A percentile compares a stretch with the other conserved stretches of the same genome.
Evolutionary conservation across 2,888 invertebrate species (phyloP).

Genomic region (Drosophila tripunctata): DNA sequence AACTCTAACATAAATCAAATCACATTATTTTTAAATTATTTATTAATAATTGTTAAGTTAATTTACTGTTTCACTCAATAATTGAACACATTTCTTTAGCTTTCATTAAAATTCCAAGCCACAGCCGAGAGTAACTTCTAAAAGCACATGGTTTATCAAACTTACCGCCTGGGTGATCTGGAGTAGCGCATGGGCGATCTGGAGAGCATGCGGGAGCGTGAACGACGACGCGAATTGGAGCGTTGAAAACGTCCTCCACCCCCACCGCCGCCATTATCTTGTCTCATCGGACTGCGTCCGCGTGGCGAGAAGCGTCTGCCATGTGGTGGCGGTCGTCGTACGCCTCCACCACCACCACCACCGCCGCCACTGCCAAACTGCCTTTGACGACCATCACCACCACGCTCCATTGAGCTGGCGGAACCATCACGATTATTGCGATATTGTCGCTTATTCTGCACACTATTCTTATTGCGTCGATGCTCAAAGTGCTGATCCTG

Average conservation of each 20-base stretch:
- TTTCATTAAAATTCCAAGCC: too few species aligned
- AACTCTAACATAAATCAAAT: too few species aligned
- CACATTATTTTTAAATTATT: too few species aligned
- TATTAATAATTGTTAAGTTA: too few species aligned
- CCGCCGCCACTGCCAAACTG: conserved; percentile 73
- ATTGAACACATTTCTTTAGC: too few species aligned
- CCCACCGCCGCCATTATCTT: conserved; percentile 64
- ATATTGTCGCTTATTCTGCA: conserved; percentile 95
- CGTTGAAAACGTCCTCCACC: conserved; percentile 76
- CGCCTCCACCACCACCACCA: conserved; percentile 72
- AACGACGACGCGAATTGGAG: conserved; percentile 82
- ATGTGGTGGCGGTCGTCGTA: conserved; percentile 68
- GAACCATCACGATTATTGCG: conserved; percentile 92
- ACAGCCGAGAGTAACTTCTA: not conserved
- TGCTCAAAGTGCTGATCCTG: conserved; percentile 88
- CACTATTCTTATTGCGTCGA: conserved; percentile 90
- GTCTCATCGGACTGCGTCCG: conserved; percentile 71
- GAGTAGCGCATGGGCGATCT: conserved; percentile 82
- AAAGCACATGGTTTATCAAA: not conserved
- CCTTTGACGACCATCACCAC: conserved; percentile 72
- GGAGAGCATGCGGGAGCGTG: conserved; percentile 82
- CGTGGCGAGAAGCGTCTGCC: conserved; percentile 74
- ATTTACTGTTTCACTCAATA: too few species aligned
- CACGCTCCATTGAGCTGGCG: conserved; percentile 84
- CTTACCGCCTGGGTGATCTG: conserved; percentile 83